Conservation (phyloP, 2,113 vertebrate species). For the Erpornis zantholeuca region DNA sequence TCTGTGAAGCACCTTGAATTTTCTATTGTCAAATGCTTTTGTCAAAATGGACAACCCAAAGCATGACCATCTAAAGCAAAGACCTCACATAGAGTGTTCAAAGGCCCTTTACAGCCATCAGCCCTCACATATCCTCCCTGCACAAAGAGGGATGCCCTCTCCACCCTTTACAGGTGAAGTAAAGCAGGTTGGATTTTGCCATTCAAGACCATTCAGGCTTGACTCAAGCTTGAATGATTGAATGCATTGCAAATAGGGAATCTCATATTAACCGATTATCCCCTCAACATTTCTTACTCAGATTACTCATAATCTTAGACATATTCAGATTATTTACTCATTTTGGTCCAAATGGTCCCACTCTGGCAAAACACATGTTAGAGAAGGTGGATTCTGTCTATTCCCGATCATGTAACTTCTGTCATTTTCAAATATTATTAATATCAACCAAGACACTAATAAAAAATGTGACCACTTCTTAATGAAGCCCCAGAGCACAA, state of each 20-base stretch:
- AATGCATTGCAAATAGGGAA: not conserved
- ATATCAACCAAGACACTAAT: not conserved
- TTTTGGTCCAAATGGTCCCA: not conserved
- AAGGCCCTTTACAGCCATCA: not conserved
- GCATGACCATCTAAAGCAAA: not conserved
- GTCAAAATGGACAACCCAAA: fast-evolving
- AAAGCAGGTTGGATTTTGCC: not conserved
- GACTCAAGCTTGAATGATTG: not conserved
- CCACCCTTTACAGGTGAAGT: not conserved
- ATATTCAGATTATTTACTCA: not conserved
- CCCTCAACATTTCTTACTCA: not conserved
- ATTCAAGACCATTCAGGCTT: not conserved
- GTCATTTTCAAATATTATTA: not conserved
- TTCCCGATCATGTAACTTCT: not conserved
- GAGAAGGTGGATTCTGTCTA: not conserved
- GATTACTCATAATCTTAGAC: not conserved
- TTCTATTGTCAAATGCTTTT: not conserved
- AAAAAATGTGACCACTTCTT: not conserved
- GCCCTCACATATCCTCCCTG: fast-evolving
- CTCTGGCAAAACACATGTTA: not conserved
- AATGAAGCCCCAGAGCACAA: not conserved
- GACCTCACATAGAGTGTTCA: fast-evolving
- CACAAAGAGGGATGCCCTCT: not conserved
- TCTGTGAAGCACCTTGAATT: not conserved
- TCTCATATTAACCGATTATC: not conserved